Evolutionary conservation across 2,797 vertebrate genomes (phyloP), one percentile per base, ranked within the genome.

Genomic region (Synaphobranchus kaupii): DNA sequence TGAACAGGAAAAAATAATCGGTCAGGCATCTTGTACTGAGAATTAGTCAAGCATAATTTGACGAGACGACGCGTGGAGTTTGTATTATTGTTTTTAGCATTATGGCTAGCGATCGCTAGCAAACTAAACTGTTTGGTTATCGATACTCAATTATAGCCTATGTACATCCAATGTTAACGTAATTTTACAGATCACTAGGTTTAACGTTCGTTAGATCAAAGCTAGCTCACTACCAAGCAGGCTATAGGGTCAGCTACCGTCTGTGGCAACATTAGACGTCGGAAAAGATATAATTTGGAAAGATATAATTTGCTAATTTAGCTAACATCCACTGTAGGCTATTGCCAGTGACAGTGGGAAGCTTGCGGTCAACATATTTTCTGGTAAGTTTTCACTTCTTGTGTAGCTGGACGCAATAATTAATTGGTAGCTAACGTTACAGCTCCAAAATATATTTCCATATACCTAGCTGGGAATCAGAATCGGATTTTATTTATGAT

Each of bases 361-460:
- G 39, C 39, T 78, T 22, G 34, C 73, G 17, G 9, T 39, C 73
- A 78, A 39, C 73, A 20, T 34, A 73, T 78, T 78, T 39, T 22
- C 20, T 81, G 78, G 78, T 81, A 81, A 81, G 78, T 81, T 22
- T 44, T 6, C 22, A n/a, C 50, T 81, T 81, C 20, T 48, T 81
- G 78, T 2, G 47, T 81, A 50, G 44, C 22, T n/a, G 20, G 10
- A 81, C 0, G 22, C 25, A n/a, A 7, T 68, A 68, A 25, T 28
- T 68, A 25, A 68, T 22, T 47, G 25, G 50, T 50, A 9, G 78
- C 34, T 50, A 81, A 81, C 8, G 25, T 81, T 25, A 81, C 22
- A 22, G 5, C 8, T 44, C 17, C 20, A 80, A 5, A 39, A 17
- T n/a, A 31, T 71, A 3, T 47, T 44, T 47, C 7, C 73, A 44